Evolutionary conservation across 2,797 vertebrate species (phyloP).

Genomic region (Pangasius djambal): DNA sequence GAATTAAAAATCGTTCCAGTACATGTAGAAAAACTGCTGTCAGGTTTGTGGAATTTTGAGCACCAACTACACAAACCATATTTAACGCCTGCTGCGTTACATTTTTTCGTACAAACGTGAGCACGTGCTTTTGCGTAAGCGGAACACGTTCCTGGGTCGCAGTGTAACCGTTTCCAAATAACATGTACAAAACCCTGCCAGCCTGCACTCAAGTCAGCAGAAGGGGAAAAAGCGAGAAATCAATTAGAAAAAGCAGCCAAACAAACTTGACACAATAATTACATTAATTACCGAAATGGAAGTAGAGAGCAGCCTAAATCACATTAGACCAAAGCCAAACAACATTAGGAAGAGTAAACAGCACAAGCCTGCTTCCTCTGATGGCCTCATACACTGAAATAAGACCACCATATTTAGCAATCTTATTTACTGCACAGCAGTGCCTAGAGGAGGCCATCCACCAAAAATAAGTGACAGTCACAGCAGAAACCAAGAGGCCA

Average conservation of each 20-base stretch:
- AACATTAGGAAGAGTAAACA: constrained; percentile 10
- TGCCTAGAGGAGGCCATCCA: not conserved
- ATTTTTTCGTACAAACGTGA: not conserved
- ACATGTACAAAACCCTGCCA: not conserved
- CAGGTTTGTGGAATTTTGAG: not conserved
- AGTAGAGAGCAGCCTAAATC: not conserved
- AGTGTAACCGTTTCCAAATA: not conserved
- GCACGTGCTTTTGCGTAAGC: not conserved
- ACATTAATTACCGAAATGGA: constrained; percentile 7
- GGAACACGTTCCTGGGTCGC: not conserved
- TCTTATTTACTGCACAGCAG: not conserved
- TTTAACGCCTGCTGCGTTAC: not conserved
- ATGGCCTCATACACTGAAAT: not conserved
- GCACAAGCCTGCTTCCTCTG: not conserved
- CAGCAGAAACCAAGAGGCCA: not conserved
- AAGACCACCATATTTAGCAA: not conserved
- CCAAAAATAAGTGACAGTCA: not conserved
- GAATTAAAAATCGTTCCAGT: not conserved
- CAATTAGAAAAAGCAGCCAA: not conserved
- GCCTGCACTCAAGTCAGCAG: not conserved
- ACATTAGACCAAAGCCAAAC: constrained; percentile 13
- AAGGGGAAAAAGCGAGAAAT: not conserved
- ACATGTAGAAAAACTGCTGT: not conserved
- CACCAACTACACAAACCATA: not conserved
- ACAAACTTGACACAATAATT: not conserved